Evolutionary conservation across 2,888 invertebrate species (phyloP).

Genomic region (Sinhomidia bicolor): DNA sequence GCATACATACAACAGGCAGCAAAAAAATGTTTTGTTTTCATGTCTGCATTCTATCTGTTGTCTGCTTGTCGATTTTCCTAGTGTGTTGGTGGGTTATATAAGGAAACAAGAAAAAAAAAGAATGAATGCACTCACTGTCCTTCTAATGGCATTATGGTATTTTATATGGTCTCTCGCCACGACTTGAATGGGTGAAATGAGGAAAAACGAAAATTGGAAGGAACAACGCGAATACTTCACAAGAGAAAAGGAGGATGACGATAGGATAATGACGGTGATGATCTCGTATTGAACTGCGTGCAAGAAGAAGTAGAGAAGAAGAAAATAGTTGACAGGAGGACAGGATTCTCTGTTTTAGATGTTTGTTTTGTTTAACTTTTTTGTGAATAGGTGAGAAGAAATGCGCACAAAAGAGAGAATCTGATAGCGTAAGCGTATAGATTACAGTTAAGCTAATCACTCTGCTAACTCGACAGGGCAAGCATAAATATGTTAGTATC

Average conservation of each 20-base stretch:
- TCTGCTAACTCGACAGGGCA: conserved; percentile 29
- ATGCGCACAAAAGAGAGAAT: background rate
- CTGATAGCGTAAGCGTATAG: background rate
- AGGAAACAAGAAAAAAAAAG: too few species aligned
- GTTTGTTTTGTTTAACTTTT: background rate
- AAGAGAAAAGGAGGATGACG: conserved; percentile 26
- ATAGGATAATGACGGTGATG: conserved; percentile 20
- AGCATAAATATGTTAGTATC: conserved; percentile 18
- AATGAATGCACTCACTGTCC: background rate
- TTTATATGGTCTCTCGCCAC: background rate
- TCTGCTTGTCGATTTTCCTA: conserved; percentile 27
- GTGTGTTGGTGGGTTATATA: too few species aligned
- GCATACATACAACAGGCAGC: background rate
- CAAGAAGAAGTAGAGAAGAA: background rate
- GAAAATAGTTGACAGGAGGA: conserved; percentile 23
- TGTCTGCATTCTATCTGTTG: conserved; percentile 31
- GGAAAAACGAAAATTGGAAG: conserved; percentile 13
- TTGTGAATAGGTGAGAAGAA: background rate
- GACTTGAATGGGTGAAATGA: conserved; percentile 13
- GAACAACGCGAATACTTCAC: background rate
- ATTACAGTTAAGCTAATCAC: conserved; percentile 46
- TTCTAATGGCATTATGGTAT: conserved; percentile 1
- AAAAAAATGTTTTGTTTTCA: background rate
- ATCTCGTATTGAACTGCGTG: background rate
- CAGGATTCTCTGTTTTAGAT: background rate